Conservation (phyloP, 2,797 vertebrate species). For the Odontamblyopus rebecca region DNA sequence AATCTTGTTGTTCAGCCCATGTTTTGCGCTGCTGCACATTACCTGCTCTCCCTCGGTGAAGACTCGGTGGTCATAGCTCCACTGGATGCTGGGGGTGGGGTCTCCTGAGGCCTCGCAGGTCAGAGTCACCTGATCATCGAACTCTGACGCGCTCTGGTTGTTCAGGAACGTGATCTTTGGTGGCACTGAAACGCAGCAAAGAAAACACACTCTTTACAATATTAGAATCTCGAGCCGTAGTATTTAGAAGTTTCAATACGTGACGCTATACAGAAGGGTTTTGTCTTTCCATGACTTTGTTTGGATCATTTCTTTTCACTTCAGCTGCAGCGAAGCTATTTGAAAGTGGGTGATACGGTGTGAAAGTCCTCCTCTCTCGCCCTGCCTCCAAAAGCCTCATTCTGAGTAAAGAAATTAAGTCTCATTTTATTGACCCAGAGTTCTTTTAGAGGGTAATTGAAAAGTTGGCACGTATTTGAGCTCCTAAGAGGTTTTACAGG, state of each 20-base stretch:
- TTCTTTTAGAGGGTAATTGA: slow-evolving; percentile 9
- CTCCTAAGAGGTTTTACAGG: slow-evolving; percentile 5
- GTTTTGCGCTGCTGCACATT: slow-evolving; percentile 29
- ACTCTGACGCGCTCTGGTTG: slow-evolving; percentile 92
- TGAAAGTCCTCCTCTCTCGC: neutral
- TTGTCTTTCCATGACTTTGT: too few species aligned
- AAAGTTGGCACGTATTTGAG: slow-evolving; percentile 1
- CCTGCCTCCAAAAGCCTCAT: neutral
- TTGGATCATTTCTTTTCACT: too few species aligned
- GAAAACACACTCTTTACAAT: neutral
- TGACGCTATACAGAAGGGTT: too few species aligned
- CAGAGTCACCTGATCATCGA: slow-evolving; percentile 90
- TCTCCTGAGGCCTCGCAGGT: slow-evolving; percentile 96
- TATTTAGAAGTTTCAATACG: too few species aligned
- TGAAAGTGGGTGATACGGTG: too few species aligned
- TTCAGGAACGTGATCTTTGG: slow-evolving; percentile 94
- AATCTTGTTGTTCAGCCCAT: neutral
- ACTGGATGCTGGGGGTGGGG: slow-evolving; percentile 93
- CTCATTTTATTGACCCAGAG: slow-evolving; percentile 3
- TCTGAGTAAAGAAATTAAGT: slow-evolving; percentile 1
- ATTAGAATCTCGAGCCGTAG: too few species aligned
- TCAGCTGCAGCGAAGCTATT: too few species aligned
- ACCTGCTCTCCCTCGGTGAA: slow-evolving; percentile 97
- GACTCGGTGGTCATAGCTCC: slow-evolving; percentile 87
- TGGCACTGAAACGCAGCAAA: slow-evolving; percentile 78